Evolutionary conservation across 2,888 invertebrate species (phyloP).

Genomic region (Lepidocyrtoides sp.): DNA sequence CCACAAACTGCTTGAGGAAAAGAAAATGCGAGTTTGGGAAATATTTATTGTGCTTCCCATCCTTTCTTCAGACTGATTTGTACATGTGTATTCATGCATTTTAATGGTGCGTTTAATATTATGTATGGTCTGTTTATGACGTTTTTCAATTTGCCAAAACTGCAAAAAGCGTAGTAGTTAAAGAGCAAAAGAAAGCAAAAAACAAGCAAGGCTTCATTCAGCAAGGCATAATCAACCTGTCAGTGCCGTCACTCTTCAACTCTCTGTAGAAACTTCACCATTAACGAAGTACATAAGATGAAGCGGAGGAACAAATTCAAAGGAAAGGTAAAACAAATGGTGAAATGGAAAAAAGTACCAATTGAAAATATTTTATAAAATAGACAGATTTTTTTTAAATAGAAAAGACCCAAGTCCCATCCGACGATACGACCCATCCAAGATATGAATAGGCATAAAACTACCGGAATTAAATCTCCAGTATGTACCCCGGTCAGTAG

Average conservation of each 20-base stretch:
- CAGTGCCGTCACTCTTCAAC: slow-evolving; percentile 21
- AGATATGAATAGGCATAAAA: too few species aligned
- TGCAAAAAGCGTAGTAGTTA: not conserved
- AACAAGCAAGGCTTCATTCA: not conserved
- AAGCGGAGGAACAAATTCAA: not conserved
- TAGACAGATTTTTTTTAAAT: too few species aligned
- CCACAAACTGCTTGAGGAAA: not conserved
- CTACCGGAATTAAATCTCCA: too few species aligned
- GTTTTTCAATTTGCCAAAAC: slow-evolving; percentile 31
- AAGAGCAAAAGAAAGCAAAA: slow-evolving; percentile 16
- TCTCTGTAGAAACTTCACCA: not conserved
- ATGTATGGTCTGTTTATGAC: slow-evolving; percentile 20
- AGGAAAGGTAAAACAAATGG: not conserved
- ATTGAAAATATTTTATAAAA: too few species aligned
- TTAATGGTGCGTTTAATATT: too few species aligned
- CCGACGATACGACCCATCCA: not conserved
- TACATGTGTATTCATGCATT: too few species aligned
- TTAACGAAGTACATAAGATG: not conserved
- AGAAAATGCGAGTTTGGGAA: not conserved
- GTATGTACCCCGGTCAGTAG: too few species aligned
- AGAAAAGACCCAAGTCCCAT: not conserved
- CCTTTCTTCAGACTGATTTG: too few species aligned
- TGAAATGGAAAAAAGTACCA: not conserved
- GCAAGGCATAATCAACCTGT: slow-evolving; percentile 2
- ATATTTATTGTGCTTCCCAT: not conserved